Conservation (phyloP, 2,888 invertebrate species). For the Oasisia sp. region DNA sequence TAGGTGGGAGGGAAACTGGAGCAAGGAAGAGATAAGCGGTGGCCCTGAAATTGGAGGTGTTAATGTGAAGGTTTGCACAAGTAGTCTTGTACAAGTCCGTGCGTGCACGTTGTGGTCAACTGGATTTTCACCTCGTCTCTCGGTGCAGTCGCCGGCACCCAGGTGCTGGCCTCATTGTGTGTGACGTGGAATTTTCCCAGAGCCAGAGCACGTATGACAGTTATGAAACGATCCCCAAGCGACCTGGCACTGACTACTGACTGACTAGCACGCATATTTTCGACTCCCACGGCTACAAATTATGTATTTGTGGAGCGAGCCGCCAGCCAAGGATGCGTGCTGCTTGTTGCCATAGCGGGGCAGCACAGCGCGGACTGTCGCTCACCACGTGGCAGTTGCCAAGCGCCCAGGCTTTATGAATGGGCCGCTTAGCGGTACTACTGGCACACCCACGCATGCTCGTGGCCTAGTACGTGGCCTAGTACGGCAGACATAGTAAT, state of each 20-base stretch:
- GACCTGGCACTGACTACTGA: not conserved
- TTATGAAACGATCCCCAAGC: not conserved
- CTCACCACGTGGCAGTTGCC: not conserved
- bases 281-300: not conserved
- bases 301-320: not conserved
- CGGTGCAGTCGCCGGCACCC: not conserved
- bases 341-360: not conserved
- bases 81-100: too few relatives aligned
- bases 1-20: not conserved
- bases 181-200: conserved; percentile 8
- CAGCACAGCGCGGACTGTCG: too few relatives aligned
- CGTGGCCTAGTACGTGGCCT: not conserved
- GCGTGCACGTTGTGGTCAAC: too few relatives aligned
- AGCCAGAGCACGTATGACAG: not conserved
- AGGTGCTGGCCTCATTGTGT: too few relatives aligned
- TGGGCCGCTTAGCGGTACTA: not conserved
- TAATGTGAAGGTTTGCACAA: not conserved
- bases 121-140: not conserved
- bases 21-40: not conserved
- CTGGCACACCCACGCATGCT: not conserved
- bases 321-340: not conserved
- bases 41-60: not conserved
- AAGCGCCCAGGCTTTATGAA: not conserved
- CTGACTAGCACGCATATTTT: not conserved
- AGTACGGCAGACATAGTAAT: not conserved